Percentiles rank a stretch among this genome's conserved stretches.
phyloP scores from a whole-genome alignment of 2,113 vertebrate genomes.

The pig (Sus scrofa) region DNA sequence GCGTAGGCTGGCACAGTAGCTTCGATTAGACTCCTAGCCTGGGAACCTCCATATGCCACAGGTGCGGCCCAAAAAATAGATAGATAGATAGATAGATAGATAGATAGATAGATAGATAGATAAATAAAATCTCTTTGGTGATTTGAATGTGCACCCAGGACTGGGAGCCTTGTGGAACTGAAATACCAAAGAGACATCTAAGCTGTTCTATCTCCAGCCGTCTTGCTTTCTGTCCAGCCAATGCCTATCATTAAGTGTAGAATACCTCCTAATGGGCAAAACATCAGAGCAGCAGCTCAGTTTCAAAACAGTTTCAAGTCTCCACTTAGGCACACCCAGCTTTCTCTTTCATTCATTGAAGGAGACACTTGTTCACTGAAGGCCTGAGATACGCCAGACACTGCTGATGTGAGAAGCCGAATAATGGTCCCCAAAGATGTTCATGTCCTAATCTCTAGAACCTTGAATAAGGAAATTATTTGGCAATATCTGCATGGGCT shows the following conservation, averaged over 20 bases:
- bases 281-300: not conserved
- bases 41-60: too few species aligned
- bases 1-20: too few species aligned
- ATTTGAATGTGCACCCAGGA: not conserved
- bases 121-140: not conserved
- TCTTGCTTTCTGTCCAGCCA: not conserved
- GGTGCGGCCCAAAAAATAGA: too few species aligned
- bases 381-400: too few species aligned
- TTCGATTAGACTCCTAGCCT: too few species aligned
- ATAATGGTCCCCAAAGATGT: too few species aligned
- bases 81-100: too few species aligned
- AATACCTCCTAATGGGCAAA: not conserved
- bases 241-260: not conserved
- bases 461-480: not conserved
- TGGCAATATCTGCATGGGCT: not conserved
- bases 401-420: not conserved
- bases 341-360: not conserved
- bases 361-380: accelerated
- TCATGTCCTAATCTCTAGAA: not conserved
- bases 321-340: accelerated
- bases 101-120: too few species aligned
- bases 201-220: not conserved
- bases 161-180: not conserved
- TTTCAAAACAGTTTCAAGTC: too few species aligned
- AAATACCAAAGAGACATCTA: not conserved